A percentile compares a stretch with the other conserved stretches of the same genome.
Evolutionary conservation across 2,113 vertebrate species (phyloP).

Genomic region (Paradisaea rubra): DNA sequence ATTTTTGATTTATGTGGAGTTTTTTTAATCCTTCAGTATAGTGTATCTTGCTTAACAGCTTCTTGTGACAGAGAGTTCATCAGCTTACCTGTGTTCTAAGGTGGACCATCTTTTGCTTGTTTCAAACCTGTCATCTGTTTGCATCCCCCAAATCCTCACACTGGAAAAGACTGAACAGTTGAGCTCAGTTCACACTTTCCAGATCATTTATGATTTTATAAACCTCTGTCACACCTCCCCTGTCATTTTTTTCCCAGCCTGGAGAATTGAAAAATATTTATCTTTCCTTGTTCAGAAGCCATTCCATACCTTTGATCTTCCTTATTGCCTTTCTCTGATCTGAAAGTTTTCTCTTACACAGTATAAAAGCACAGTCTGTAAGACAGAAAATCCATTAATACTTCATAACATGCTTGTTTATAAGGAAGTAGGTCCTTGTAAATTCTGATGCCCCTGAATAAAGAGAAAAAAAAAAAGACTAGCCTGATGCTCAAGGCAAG

Average conservation of each 20-base stretch:
- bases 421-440: slow-evolving; percentile 1
- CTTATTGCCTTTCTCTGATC: neutral
- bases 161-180: neutral
- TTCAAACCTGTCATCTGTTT: neutral
- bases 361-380: neutral
- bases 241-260: neutral
- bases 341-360: neutral
- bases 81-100: neutral
- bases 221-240: neutral
- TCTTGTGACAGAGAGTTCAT: neutral
- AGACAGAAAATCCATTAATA: neutral
- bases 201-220: neutral
- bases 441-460: slow-evolving; percentile 11
- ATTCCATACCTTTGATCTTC: neutral
- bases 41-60: neutral
- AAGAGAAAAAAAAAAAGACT: neutral
- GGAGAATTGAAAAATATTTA: neutral
- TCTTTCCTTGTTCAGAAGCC: neutral
- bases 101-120: neutral
- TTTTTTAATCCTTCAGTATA: neutral
- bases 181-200: neutral
- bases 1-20: rapidly evolving
- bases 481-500: slow-evolving; percentile 8
- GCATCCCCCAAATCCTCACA: neutral
- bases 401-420: neutral